Percentiles rank a stretch among this genome's conserved stretches.
Evolutionary conservation across 1,140 invertebrate species (phyloP).

Genomic region (Scaptomyza pallida): DNA sequence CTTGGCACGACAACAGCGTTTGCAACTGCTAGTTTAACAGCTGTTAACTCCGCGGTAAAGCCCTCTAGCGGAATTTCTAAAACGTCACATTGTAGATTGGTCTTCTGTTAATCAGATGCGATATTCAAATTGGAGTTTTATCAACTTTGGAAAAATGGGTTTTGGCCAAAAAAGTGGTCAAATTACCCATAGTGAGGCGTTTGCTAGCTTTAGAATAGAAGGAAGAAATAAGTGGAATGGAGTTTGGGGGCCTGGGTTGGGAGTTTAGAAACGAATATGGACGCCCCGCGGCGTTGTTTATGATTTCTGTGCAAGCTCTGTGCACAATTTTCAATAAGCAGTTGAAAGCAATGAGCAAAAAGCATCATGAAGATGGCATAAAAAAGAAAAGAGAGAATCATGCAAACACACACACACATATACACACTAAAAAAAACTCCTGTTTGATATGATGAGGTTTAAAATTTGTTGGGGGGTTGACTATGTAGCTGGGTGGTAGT

Average conservation of each 20-base stretch:
- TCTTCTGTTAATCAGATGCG: no score
- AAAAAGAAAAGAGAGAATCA: conserved; percentile 13
- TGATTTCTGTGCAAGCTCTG: conserved; percentile 65
- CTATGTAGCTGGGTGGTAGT: neutral
- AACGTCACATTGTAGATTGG: no score
- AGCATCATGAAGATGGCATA: conserved; percentile 19
- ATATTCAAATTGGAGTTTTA: no score
- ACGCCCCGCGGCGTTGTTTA: conserved; percentile 74
- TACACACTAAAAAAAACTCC: no score
- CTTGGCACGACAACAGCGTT: no score
- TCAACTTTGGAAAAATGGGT: no score
- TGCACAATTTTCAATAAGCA: conserved; percentile 78
- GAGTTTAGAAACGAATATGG: conserved; percentile 40
- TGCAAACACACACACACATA: conserved; percentile 16
- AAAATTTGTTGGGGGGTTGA: neutral
- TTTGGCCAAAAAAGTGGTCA: no score
- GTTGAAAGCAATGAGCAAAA: conserved; percentile 39
- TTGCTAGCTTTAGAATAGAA: conserved; percentile 2
- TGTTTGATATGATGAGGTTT: conserved; percentile 28
- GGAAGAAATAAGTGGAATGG: neutral
- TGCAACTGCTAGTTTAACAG: no score
- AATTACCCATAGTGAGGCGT: no score
- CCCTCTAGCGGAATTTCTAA: no score
- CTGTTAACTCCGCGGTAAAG: no score
- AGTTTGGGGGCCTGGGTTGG: no score